Base-by-base conservation (phyloP, 1,140 invertebrate genomes). In the Dufourea novaeangliae region DNA sequence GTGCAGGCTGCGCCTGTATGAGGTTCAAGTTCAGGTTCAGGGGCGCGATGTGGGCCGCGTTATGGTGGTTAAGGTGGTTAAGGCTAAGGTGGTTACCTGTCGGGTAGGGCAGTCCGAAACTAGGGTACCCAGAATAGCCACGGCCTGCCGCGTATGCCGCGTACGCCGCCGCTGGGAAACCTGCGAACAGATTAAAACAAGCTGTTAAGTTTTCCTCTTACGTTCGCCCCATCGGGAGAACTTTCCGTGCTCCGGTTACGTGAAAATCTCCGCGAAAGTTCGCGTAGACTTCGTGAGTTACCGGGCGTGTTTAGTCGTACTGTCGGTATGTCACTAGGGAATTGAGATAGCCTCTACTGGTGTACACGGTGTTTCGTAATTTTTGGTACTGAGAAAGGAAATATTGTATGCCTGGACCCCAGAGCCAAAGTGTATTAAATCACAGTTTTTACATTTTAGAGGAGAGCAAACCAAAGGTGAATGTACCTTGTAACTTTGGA, bases 61-160 rank as follows among this genome's bases (percentile, higher is more conserved):
- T 92, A 90, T 92, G 91, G 85, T 92, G 91, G 87, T 93, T 93
- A 90, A 93, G 90, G 85, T 93, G 93, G 89, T 94, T 94, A 91
- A 93, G 91, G 91, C 91, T 93, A 92, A 93, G 91, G 93, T 95
- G 94, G 95, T 97, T 97, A 98, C 97, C 97, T 98, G 97, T 96
- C 92, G 97, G 97, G 94, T 98, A 98, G 92, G 97, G 97, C 93
- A 98, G 97, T 95, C 97, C 97, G 94, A 98, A 98, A 95, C 97
- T 97, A 94, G 97, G 97, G 95, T 98, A 98, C 94, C 97, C 97
- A 93, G 97, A 97, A 94, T 98, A 98, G 90, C 97, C 96, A 93
- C 97, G 96, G 92, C 97, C 97, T 91, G 97, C 97, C 93, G 97
- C 97, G 93, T 98, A 98, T 90, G 97, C 97, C 93, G 97, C 97